phyloP scores from a whole-genome alignment of 2,888 invertebrate species.

The Melieria crassipennis region DNA sequence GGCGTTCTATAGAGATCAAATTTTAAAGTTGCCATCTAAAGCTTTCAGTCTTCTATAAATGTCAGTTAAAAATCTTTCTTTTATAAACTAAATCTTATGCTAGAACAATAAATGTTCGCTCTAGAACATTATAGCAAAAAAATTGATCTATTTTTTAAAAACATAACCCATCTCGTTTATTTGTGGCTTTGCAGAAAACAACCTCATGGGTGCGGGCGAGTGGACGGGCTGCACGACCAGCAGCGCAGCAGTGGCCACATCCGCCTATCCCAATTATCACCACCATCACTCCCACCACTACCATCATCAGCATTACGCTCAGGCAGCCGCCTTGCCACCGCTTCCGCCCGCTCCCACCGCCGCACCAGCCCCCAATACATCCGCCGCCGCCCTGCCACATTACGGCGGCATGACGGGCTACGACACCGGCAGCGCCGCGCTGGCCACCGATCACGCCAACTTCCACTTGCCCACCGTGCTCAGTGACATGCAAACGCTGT shows the following conservation, averaged over 20 bases:
- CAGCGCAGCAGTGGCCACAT: slow-evolving; percentile 58
- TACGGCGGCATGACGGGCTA: slow-evolving; percentile 67
- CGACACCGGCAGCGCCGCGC: slow-evolving; percentile 49
- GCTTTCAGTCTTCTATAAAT: no score
- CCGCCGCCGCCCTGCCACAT: slow-evolving; percentile 64
- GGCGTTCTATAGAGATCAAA: no score
- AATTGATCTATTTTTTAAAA: not conserved
- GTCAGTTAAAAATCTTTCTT: no score
- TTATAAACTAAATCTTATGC: no score
- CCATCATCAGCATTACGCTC: slow-evolving; percentile 56
- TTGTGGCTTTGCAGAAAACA: slow-evolving; percentile 67
- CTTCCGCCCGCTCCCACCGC: slow-evolving; percentile 66
- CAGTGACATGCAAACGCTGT: slow-evolving; percentile 70
- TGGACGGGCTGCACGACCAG: slow-evolving; percentile 71
- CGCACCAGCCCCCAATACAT: slow-evolving; percentile 46
- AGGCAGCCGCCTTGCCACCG: slow-evolving; percentile 63
- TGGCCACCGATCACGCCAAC: slow-evolving; percentile 63
- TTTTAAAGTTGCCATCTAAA: no score
- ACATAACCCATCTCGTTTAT: not conserved
- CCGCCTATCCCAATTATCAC: slow-evolving; percentile 41
- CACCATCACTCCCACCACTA: slow-evolving; percentile 50
- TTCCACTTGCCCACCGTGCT: slow-evolving; percentile 71
- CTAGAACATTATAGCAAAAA: not conserved
- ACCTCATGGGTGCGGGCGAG: slow-evolving; percentile 72
- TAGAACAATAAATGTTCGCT: not conserved